Evolutionary conservation across 2,797 vertebrate genomes (phyloP).

Genomic region (Gila robusta): DNA sequence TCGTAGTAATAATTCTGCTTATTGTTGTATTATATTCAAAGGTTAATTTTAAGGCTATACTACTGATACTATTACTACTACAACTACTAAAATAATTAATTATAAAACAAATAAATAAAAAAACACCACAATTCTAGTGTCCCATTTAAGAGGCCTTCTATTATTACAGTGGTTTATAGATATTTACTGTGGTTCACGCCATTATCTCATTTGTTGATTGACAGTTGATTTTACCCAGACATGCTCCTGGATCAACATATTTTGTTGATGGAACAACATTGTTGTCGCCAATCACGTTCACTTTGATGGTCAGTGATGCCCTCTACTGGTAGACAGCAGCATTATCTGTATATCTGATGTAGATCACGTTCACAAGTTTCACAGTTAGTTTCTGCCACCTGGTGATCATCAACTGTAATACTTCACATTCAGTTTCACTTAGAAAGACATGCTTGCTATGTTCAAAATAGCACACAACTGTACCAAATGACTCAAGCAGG

Average conservation of each 20-base stretch:
- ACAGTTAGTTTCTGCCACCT: constrained; percentile 19
- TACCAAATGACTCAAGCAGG: not conserved
- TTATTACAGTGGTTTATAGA: not conserved
- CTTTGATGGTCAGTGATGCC: not conserved
- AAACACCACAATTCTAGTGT: not conserved
- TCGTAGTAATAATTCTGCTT: not conserved
- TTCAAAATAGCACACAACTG: not conserved
- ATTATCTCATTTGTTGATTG: not conserved
- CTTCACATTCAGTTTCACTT: constrained; percentile 46
- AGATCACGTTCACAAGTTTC: not conserved
- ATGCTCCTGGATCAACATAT: no score
- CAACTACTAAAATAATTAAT: not conserved
- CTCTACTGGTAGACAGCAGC: not conserved
- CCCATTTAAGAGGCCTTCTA: not conserved
- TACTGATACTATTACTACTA: not conserved
- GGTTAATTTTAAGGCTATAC: not conserved
- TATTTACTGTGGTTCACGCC: not conserved
- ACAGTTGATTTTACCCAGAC: not conserved
- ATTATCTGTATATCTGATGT: not conserved
- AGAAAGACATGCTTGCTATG: not conserved
- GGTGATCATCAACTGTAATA: constrained; percentile 61
- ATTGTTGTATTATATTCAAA: not conserved
- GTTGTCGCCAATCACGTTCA: no score
- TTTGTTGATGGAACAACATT: no score
- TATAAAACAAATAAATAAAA: not conserved